Conservation (phyloP, 2,888 invertebrate species). For the Scaptomyza cyrtandrae region DNA sequence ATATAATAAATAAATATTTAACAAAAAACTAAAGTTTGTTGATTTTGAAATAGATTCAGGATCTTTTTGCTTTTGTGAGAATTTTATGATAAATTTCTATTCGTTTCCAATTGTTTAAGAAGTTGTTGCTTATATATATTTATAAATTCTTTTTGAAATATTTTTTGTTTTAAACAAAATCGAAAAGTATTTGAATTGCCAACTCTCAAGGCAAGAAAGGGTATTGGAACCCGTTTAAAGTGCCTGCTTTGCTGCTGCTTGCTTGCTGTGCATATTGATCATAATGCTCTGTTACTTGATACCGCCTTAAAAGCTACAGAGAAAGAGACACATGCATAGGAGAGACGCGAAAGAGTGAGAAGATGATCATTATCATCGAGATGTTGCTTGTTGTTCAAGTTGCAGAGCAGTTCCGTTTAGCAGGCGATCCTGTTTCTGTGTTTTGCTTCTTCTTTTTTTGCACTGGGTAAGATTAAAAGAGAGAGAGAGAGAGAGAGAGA, state of each 20-base stretch:
- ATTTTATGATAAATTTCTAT: no score
- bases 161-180: no score
- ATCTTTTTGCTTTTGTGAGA: no score
- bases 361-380: conserved; percentile 24
- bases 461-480: conserved; percentile 2
- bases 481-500: not conserved
- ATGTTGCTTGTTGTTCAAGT: conserved; percentile 39
- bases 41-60: no score
- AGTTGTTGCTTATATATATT: no score
- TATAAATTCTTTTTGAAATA: no score
- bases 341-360: not conserved
- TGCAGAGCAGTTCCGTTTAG: conserved; percentile 71
- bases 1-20: no score
- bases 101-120: no score
- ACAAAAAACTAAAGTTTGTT: no score
- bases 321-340: conserved; percentile 2
- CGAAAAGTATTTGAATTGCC: no score
- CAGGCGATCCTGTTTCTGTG: conserved; percentile 61
- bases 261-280: conserved; percentile 67
- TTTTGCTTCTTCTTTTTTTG: not conserved
- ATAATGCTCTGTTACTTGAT: conserved; percentile 73
- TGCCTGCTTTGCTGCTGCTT: conserved; percentile 16
- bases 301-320: conserved; percentile 30
- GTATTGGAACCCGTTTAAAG: conserved; percentile 49
- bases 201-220: conserved; percentile 13